A percentile compares a stretch with the other conserved stretches of the same genome.
These are phyloP conservation scores for Aethes cnicana DNA, from an alignment of 2,888 invertebrate species.

Conservation along the genomic window DNA sequence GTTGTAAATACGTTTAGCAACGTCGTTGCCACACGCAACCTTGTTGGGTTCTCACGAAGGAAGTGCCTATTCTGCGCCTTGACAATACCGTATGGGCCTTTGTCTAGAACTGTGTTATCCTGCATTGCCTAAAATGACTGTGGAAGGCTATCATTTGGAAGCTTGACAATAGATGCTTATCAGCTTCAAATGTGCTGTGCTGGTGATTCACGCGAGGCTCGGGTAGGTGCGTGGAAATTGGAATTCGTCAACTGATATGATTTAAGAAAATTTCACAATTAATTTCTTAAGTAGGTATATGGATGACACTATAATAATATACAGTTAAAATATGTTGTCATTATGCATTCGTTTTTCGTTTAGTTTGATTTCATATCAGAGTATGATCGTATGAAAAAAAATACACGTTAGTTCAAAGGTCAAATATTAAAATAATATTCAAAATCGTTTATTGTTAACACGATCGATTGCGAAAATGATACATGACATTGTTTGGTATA, in stretches of 20 bases:
- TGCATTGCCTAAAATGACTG: slow-evolving; percentile 62
- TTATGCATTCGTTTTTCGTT: too few relatives aligned
- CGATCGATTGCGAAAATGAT: slow-evolving; percentile 70
- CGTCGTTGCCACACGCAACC: slow-evolving; percentile 80
- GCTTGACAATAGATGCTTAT: slow-evolving; percentile 13
- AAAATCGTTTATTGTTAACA: slow-evolving; percentile 64
- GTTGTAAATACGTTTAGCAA: slow-evolving; percentile 83
- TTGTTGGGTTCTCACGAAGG: slow-evolving; percentile 82
- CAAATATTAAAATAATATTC: too few relatives aligned
- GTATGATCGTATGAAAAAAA: too few relatives aligned
- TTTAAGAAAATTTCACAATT: too few relatives aligned
- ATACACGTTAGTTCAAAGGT: too few relatives aligned
- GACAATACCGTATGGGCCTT: slow-evolving; percentile 80
- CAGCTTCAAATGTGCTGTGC: neutral
- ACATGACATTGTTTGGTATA: slow-evolving; percentile 80
- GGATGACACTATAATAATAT: too few relatives aligned
- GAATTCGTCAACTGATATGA: slow-evolving; percentile 16
- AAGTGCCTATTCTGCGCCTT: slow-evolving; percentile 81
- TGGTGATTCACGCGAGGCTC: slow-evolving; percentile 21
- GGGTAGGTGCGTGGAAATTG: slow-evolving; percentile 11
- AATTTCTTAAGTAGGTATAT: too few relatives aligned
- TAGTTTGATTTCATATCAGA: too few relatives aligned
- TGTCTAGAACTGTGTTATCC: slow-evolving; percentile 71
- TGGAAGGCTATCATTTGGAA: slow-evolving; percentile 29
- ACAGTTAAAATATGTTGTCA: too few relatives aligned